Conservation (phyloP, 2,113 vertebrate genomes). For the Hippopotamus amphibius region DNA sequence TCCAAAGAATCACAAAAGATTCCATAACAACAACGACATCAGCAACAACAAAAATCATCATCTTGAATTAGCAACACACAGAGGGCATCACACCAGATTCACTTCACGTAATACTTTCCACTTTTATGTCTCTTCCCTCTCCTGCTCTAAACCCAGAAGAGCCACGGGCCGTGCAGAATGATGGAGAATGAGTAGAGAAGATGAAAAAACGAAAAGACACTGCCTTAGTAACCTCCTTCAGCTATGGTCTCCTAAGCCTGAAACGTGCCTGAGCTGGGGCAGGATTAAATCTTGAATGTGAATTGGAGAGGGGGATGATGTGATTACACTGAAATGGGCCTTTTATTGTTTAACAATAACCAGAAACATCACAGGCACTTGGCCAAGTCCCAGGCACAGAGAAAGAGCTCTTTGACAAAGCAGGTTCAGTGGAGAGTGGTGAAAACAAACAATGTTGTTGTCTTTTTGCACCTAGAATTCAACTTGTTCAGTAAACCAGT, state of each 20-base stretch:
- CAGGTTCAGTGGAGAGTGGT: not conserved
- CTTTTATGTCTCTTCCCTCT: not conserved
- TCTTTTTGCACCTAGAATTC: not conserved
- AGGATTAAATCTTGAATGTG: not conserved
- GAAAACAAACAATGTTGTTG: not conserved
- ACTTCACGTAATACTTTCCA: not conserved
- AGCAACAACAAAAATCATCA: not conserved
- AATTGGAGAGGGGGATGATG: too few species aligned
- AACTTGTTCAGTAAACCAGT: not conserved
- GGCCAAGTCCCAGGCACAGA: not conserved
- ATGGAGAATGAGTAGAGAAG: not conserved
- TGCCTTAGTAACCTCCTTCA: not conserved
- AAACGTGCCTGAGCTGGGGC: not conserved
- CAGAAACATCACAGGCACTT: not conserved
- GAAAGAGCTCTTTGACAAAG: not conserved
- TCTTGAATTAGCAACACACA: not conserved
- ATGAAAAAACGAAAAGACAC: not conserved
- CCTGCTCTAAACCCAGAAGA: not conserved
- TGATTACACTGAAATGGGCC: not conserved
- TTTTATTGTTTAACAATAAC: slow-evolving; percentile 19
- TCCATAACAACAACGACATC: not conserved
- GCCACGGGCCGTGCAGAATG: fast-evolving
- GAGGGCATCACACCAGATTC: not conserved
- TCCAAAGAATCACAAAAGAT: not conserved
- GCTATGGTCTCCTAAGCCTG: not conserved